Base-by-base conservation (phyloP, 1,140 invertebrate genomes). In the Acromyrmex echinatior region DNA sequence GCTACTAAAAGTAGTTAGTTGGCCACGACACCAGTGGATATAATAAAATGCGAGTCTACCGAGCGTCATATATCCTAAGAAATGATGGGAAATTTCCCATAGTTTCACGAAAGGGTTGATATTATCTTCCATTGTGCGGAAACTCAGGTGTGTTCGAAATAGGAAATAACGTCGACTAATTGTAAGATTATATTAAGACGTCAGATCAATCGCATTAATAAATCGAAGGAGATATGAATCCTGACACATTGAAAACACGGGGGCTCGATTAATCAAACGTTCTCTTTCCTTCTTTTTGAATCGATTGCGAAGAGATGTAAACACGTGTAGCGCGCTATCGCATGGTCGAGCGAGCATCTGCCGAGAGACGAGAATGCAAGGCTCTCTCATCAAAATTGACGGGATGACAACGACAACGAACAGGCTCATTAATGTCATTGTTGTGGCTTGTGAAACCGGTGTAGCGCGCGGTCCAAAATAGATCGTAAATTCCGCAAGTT, bases 41-140 rank as follows among this genome's bases (percentile, higher is more conserved):
- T 84, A 76, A 76, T 49, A 39, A 60, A 74, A 60, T 73, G 25
- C 16, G 18, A 31, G 25, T 28, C 16, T 45, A n/a, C 16, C 79
- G 66, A 31, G 45, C 25, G 28, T 14, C 21, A 7, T 60, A 31
- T 10, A 74, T 28, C 39, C 56, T 49, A 56, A 62, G 53, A 31
- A 73, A 35, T 16, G 68, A 82, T 82, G 80, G 56, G 68, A 82
- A 82, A 25, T 74, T 73, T 82, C 80, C 18, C 80, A 82, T 28
- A 16, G 39, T 82, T 7, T 4, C 56, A 21, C 28, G 18, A 62
- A 74, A 82, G 53, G 53, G 68, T 49, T 21, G 80, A 82, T 82
- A 28, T 74, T 74, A 74, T 82, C 80, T 74, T 14, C 14, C 45
- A 74, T 74, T 62, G 68, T 60, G 25, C 53, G 25, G 25, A 60